phyloP scores from a whole-genome alignment of 92 coral and sea anemone genomes.

The Blastomussa wellsi region DNA sequence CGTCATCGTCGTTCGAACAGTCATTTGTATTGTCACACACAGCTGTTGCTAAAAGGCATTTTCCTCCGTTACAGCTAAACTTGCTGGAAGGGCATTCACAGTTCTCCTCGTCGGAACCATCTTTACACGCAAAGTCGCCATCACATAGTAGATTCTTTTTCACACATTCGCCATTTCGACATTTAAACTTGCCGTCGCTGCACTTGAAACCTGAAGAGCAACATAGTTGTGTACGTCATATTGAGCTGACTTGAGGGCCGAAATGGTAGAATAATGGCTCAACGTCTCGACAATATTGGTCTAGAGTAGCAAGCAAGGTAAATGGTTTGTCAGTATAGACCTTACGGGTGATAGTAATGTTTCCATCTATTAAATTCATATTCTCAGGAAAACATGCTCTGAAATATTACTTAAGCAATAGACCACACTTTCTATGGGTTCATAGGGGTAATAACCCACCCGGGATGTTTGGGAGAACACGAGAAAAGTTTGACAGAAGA shows the following conservation, averaged over 20 bases:
- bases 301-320: neutral
- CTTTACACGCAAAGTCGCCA: constrained; percentile 62
- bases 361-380: too few species aligned
- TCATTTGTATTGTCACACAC: constrained; percentile 56
- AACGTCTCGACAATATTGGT: neutral
- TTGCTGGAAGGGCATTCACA: constrained; percentile 58
- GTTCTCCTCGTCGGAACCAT: constrained; percentile 65
- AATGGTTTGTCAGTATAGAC: too few species aligned
- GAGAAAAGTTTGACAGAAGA: too few species aligned
- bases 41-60: constrained; percentile 36
- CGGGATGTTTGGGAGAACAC: too few species aligned
- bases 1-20: constrained; percentile 47
- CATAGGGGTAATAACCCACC: too few species aligned
- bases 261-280: neutral
- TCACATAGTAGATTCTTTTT: constrained; percentile 53
- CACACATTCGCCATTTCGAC: constrained; percentile 62
- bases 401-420: too few species aligned
- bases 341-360: too few species aligned
- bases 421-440: too few species aligned
- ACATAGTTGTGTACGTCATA: neutral
- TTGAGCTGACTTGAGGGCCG: neutral
- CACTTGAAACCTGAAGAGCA: constrained; percentile 46
- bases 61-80: constrained; percentile 61
- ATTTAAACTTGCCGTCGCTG: constrained; percentile 45
- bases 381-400: too few species aligned